Percentiles rank a stretch among this genome's conserved stretches.
These are phyloP conservation scores for Corynorhinus townsendii DNA, from an alignment of 2,113 vertebrate species.

Conservation along the genomic window DNA sequence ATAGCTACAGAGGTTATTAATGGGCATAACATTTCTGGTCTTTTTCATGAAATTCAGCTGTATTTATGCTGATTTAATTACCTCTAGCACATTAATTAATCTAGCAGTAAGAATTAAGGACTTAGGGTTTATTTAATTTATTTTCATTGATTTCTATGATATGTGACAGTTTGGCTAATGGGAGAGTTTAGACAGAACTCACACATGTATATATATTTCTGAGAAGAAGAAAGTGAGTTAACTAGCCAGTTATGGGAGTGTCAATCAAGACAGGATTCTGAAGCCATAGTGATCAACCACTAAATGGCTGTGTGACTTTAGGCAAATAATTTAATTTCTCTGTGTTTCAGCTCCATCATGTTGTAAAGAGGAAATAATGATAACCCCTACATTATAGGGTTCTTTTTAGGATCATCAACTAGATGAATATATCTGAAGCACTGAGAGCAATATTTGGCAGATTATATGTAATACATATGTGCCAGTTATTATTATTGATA, in stretches of 20 bases:
- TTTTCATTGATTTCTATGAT: slow-evolving; percentile 36
- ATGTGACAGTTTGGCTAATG: background rate
- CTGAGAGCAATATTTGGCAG: background rate
- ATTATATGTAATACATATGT: background rate
- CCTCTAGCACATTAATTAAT: slow-evolving; percentile 57
- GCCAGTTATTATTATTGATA: background rate
- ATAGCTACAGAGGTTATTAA: slow-evolving; percentile 70
- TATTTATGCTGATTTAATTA: slow-evolving; percentile 71
- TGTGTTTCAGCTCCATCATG: background rate
- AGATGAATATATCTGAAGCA: background rate
- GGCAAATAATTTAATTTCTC: background rate
- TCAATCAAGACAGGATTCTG: background rate
- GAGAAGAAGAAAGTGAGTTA: background rate
- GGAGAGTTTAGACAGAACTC: background rate
- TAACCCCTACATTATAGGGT: background rate
- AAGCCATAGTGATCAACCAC: background rate
- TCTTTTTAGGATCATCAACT: background rate
- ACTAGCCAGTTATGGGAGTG: background rate
- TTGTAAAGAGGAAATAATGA: background rate
- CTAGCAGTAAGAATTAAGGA: slow-evolving; percentile 39
- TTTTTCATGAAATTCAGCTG: slow-evolving; percentile 63
- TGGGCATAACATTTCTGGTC: slow-evolving; percentile 67
- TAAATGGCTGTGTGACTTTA: background rate
- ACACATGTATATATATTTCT: background rate
- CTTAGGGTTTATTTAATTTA: slow-evolving; percentile 30